Percentiles rank a stretch among this genome's conserved stretches.
Conservation (phyloP, 1,140 invertebrate species). For the Diploscapter pachys region DNA sequence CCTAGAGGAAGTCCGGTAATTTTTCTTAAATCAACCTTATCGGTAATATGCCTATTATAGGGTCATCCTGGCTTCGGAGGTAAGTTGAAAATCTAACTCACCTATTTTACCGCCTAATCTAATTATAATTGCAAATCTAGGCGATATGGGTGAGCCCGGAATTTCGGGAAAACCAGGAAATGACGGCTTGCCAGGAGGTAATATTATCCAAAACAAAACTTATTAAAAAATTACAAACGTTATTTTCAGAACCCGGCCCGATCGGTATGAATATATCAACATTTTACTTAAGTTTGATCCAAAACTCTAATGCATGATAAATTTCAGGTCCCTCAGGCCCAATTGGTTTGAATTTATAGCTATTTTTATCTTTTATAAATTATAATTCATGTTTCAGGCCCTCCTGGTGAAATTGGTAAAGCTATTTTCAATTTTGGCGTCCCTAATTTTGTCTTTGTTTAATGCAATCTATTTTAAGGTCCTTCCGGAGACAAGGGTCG, state of each 20-base stretch:
- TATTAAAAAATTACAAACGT: no score
- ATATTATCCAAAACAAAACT: no score
- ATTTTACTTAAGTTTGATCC: no score
- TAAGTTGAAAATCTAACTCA: no score
- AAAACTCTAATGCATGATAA: constrained; percentile 29
- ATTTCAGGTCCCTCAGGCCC: constrained; percentile 44
- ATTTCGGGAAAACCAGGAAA: constrained; percentile 43
- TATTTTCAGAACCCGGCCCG: no score
- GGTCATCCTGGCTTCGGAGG: constrained; percentile 50
- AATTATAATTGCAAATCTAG: constrained; percentile 22
- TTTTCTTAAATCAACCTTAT: no score
- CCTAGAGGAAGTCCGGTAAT: constrained; percentile 45
- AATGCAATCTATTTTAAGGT: not conserved
- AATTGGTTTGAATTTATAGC: constrained; percentile 27
- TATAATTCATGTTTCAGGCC: constrained; percentile 15
- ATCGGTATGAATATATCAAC: no score
- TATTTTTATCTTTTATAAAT: constrained; percentile 8
- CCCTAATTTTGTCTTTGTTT: not conserved
- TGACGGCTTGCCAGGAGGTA: constrained; percentile 24
- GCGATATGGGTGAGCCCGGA: constrained; percentile 50
- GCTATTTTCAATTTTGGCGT: not conserved
- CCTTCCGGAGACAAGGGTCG: constrained; percentile 32
- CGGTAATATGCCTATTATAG: no score
- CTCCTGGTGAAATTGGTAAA: constrained; percentile 4
- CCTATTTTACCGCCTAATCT: no score